Base-by-base conservation (phyloP, 2,888 invertebrate species). In the Tetramorium bicarinatum region DNA sequence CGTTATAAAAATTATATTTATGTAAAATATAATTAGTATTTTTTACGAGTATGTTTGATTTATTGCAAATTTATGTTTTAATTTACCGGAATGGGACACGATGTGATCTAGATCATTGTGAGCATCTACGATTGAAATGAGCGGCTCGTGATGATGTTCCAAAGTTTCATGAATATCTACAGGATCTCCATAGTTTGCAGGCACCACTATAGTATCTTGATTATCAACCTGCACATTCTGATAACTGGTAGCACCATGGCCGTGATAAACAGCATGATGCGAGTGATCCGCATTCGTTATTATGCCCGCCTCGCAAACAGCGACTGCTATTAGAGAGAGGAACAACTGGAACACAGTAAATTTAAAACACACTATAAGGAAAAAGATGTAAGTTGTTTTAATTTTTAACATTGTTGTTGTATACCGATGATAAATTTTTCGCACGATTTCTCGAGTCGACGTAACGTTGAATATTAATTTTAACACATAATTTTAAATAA, bases 241-340 rank as follows among this genome's bases (percentile, higher is more conserved):
- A 88, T 94, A 94, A 82, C 94, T 93, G 29, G 92, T 93, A 3
- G 94, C 94, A 52, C 93, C 93, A 62, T 93, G 89, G 0, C 93
- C 93, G 56, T 93, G 94, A 86, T 94, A 89, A 38, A 93, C 87
- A 3, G 92, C 85, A 38, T 89, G 92, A 87, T 93, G 87, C 13
- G 93, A 61, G 18, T 89, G 75, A 18, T 85, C 85, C 6, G 87
- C 61, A 59, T 85, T 88, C 3, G 92, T 83, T 88, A 93, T 86
- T 80, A 92, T 90, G n/a, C 89, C 91, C 34, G 92, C 91, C 44
- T 92, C 87, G 69, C 90, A 91, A 34, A 89, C 44, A 0, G 86
- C 84, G 52, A 90, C 74, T 38, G 87, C 74, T 56, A 88, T 66
- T 29, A 93, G 59, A 67, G 66, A 29, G 18, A 67, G 29, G 54